Base-by-base conservation (phyloP, 2,888 invertebrate species). In the Lycophotia porphyrea region DNA sequence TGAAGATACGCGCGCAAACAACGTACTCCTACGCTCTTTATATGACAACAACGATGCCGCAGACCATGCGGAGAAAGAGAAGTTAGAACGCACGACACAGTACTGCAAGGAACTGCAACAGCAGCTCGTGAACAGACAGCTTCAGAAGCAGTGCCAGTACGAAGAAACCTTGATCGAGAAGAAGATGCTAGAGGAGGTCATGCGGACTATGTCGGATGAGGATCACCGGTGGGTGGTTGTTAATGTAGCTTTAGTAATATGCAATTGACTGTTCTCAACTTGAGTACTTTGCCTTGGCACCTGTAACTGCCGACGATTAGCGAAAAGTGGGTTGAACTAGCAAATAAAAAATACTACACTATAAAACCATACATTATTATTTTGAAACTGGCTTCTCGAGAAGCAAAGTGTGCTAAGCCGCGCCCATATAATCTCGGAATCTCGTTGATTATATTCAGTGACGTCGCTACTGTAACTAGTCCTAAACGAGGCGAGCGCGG, bases 161-260 rank as follows among this genome's bases (percentile, higher is more conserved):
- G 97, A 97, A 84, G 97, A 97, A 76, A 96, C 95, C 31, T 92
- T 97, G 9, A 94, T 96, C 73, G 97, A 97, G 89, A 97, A 97
- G 94, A 97, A 97, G 86, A 96, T 97, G 94, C 92, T 97, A 9
- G 97, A 97, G 85, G 97, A 97, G 58, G 94, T 97, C 47, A 94
- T 97, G 83, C 94, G 96, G 85, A 95, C 97, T n/a, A 95, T 97
- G 1, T 95, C 97, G 49, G 97, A 97, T 90, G 97, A 97, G 90
- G 97, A 97, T 88, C 94, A 96, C 86, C 95, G 96, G 97, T 97
- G 82, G 36, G 76, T 58, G 7, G 5, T 76, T 27, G 1, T 36
- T 36, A 8, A 52, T 34, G n/a, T 13, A n/a, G 13, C 36, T 27
- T 27, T 55, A 55, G 55, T 27, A 9, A 24, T 55, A 15, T n/a